A percentile compares a stretch with the other conserved stretches of the same genome.
phyloP scores from a whole-genome alignment of 2,797 vertebrate genomes.

The Poeciliopsis gracilis region DNA sequence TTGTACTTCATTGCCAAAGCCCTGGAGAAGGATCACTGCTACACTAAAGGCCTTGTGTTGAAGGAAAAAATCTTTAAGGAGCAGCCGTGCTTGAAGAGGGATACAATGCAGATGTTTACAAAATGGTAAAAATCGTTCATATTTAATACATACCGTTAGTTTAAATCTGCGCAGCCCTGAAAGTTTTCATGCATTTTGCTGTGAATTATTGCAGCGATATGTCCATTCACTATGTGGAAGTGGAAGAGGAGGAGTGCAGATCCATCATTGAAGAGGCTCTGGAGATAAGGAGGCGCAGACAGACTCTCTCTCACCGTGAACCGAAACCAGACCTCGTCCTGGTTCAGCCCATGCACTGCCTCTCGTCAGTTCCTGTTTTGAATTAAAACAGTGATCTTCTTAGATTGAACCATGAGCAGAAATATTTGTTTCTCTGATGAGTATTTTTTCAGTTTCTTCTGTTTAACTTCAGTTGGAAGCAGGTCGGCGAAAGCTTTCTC shows the following conservation, averaged over 20 bases:
- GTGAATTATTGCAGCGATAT: conserved; percentile 82
- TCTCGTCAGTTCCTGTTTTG: conserved; percentile 84
- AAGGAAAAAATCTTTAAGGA: conserved; percentile 97
- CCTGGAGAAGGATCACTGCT: conserved; percentile 91
- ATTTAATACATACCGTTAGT: background rate
- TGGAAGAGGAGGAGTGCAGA: conserved; percentile 86
- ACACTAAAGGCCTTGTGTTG: conserved; percentile 93
- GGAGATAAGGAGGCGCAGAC: conserved; percentile 88
- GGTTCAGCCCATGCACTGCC: conserved; percentile 85
- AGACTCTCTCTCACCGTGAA: conserved; percentile 82
- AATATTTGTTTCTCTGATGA: background rate
- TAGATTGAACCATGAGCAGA: background rate
- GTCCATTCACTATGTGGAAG: conserved; percentile 88
- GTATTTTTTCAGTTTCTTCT: background rate
- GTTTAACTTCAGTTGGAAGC: conserved; percentile 87
- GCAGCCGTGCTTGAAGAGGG: conserved; percentile 91
- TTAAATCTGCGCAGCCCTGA: conserved; percentile 6
- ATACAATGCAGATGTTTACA: conserved; percentile 93
- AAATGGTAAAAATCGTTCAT: conserved; percentile 83
- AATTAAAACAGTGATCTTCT: background rate
- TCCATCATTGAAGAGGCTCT: conserved; percentile 89
- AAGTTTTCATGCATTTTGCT: conserved; percentile 5
- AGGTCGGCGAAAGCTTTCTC: conserved; percentile 91
- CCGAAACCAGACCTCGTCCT: conserved; percentile 88
- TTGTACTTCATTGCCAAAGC: conserved; percentile 97